These are phyloP conservation scores for Lophotriccus pileatus DNA, from an alignment of 2,797 vertebrate genomes.

Conservation along the genomic window DNA sequence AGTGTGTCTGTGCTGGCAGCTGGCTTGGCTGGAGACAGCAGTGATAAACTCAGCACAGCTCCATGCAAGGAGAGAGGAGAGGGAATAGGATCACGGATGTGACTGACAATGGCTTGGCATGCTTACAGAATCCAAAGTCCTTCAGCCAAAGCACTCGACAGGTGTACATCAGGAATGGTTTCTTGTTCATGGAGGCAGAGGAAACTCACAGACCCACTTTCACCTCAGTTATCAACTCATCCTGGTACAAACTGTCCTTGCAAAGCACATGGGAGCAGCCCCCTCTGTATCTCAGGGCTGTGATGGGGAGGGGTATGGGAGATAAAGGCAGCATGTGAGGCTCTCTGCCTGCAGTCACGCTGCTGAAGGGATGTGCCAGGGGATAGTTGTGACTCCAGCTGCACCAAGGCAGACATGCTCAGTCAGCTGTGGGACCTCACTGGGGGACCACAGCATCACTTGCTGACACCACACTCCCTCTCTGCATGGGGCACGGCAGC, in stretches of 20 bases:
- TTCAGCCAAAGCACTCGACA: neutral
- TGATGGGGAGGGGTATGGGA: neutral
- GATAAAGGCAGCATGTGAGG: neutral
- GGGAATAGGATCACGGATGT: neutral
- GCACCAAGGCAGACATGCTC: neutral
- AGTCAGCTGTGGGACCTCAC: neutral
- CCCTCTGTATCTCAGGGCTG: neutral
- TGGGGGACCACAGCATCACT: neutral
- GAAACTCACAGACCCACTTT: neutral
- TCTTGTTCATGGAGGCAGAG: neutral
- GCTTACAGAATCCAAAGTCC: neutral
- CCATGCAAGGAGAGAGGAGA: neutral
- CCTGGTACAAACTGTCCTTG: neutral
- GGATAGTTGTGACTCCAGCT: neutral
- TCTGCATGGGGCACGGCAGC: accelerated
- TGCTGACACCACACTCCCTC: neutral
- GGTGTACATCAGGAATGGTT: neutral
- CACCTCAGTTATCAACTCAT: accelerated
- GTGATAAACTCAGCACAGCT: neutral
- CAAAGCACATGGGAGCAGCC: neutral
- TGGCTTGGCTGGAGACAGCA: neutral
- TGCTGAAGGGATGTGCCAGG: neutral
- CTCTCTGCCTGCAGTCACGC: neutral
- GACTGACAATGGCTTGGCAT: neutral
- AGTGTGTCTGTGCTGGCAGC: neutral